Conservation (phyloP, 2,113 vertebrate species). For the Ceratotherium simum region DNA sequence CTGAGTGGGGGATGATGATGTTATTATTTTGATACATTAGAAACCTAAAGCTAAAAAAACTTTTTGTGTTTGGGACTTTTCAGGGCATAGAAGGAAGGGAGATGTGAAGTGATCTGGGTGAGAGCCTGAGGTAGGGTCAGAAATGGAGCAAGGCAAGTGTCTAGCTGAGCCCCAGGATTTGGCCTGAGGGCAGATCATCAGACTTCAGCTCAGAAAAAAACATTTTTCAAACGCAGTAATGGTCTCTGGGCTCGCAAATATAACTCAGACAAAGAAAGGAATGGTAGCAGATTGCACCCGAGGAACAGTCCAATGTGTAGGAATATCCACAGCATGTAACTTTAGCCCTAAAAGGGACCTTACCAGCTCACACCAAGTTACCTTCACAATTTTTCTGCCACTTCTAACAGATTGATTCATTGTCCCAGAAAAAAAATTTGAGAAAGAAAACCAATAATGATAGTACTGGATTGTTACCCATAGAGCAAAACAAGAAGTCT, state of each 20-base stretch:
- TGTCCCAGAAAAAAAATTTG: not conserved
- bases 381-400: not conserved
- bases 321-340: not conserved
- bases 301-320: not conserved
- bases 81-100: not conserved
- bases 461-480: not conserved
- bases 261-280: not conserved
- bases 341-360: not conserved
- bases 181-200: not conserved
- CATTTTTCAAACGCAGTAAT: not conserved
- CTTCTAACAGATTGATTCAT: not conserved
- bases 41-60: not conserved
- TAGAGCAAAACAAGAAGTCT: not conserved
- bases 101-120: not conserved
- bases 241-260: not conserved
- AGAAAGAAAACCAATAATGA: not conserved
- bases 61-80: not conserved
- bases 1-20: not conserved
- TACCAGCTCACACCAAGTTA: not conserved
- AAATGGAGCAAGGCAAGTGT: not conserved
- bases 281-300: not conserved
- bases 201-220: not conserved
- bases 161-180: not conserved
- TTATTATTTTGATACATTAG: constrained; percentile 27
- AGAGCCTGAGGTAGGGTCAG: not conserved